Conservation (phyloP, 2,113 vertebrate genomes). For the Tachysurus vachellii region DNA sequence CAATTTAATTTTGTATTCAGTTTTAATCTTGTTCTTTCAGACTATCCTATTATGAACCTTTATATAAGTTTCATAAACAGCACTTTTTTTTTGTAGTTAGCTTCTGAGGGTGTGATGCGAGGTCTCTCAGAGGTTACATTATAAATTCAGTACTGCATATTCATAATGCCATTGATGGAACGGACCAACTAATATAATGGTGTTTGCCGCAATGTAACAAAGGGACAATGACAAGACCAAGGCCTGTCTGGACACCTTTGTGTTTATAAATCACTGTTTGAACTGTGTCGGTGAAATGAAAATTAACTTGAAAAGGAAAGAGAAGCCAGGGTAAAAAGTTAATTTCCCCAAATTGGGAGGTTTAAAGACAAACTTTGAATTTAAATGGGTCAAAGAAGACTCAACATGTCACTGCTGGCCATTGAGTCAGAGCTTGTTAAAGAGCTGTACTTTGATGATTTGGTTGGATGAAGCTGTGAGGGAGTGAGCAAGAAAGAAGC, state of each 20-base stretch:
- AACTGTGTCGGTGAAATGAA: background rate
- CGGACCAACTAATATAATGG: too few relatives aligned
- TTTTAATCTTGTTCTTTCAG: conserved; percentile 5
- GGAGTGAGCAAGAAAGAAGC: background rate
- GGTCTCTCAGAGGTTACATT: background rate
- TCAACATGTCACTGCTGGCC: background rate
- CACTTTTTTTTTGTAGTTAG: background rate
- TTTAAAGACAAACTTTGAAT: conserved; percentile 1
- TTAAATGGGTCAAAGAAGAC: background rate
- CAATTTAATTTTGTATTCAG: conserved; percentile 7
- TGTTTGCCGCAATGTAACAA: background rate
- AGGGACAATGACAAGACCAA: background rate
- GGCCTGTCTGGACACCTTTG: background rate
- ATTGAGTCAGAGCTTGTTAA: conserved; percentile 2
- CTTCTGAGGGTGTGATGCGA: background rate
- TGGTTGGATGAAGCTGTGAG: background rate
- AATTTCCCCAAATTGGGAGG: background rate
- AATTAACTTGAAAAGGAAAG: background rate
- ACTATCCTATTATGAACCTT: background rate
- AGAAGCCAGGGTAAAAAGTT: background rate
- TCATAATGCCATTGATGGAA: background rate
- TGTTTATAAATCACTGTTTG: background rate
- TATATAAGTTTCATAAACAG: background rate
- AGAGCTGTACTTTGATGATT: background rate
- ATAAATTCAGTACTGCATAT: background rate